Conservation (phyloP, 2,888 invertebrate species). For the Plagodis pulveraria region DNA sequence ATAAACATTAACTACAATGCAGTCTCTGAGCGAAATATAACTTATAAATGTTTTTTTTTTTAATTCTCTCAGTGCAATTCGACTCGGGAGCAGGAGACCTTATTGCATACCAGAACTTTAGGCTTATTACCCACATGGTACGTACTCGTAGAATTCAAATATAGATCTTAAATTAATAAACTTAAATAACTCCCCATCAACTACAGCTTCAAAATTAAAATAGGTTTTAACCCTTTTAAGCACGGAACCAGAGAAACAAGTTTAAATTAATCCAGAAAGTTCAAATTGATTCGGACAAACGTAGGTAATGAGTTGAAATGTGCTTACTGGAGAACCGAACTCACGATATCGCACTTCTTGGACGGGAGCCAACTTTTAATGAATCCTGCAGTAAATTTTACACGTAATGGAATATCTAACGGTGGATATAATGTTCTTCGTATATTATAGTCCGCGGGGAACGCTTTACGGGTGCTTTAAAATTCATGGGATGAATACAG, state of each 20-base stretch:
- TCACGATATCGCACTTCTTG: constrained; percentile 47
- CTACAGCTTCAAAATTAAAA: constrained; percentile 2
- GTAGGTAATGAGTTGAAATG: constrained; percentile 54
- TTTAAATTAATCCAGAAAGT: constrained; percentile 51
- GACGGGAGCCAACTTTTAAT: constrained; percentile 67
- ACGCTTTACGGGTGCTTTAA: constrained; percentile 26
- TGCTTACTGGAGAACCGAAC: constrained; percentile 51
- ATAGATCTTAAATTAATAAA: neutral
- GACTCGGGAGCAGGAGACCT: too few relatives aligned
- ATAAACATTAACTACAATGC: too few relatives aligned
- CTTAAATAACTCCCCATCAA: neutral
- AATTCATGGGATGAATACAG: constrained; percentile 21
- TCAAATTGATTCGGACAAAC: constrained; percentile 54
- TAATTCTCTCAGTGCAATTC: too few relatives aligned
- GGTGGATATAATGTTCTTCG: constrained; percentile 44
- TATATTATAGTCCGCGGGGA: constrained; percentile 29
- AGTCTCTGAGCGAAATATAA: too few relatives aligned
- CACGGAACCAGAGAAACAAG: constrained; percentile 34
- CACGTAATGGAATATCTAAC: constrained; percentile 69
- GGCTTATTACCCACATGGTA: too few relatives aligned
- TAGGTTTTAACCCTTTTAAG: constrained; percentile 4
- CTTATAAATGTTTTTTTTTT: too few relatives aligned
- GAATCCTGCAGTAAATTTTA: constrained; percentile 66
- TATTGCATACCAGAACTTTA: too few relatives aligned
- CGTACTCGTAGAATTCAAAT: too few relatives aligned